Conservation (phyloP, 2,113 vertebrate species). For the Eptatretus burgeri region DNA sequence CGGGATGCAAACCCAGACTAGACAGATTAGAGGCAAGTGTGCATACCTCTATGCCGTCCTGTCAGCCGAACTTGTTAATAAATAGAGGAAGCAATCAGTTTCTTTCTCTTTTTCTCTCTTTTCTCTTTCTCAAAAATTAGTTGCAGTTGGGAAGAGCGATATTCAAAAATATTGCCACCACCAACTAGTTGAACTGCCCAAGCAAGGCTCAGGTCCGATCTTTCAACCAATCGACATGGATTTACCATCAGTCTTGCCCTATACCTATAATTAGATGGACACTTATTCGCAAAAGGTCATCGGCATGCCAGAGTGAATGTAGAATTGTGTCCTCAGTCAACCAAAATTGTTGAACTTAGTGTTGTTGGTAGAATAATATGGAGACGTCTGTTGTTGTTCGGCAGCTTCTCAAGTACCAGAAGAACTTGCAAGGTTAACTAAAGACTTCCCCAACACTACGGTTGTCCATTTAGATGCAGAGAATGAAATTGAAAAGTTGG, state of each 20-base stretch:
- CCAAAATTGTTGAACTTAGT: not conserved
- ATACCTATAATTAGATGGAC: conserved; percentile 7
- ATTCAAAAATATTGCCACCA: too few species aligned
- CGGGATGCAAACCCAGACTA: too few species aligned
- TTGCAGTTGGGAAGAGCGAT: too few species aligned
- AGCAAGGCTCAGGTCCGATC: too few species aligned
- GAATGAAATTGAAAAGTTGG: conserved; percentile 31
- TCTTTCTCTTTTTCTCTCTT: too few species aligned
- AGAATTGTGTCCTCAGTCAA: not conserved
- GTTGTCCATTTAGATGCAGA: conserved; percentile 31
- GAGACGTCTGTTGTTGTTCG: not conserved
- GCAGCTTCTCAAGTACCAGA: conserved; percentile 36
- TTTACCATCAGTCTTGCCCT: not conserved
- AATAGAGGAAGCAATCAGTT: too few species aligned
- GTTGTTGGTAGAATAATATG: not conserved
- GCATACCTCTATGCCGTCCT: too few species aligned
- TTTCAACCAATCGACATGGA: too few species aligned
- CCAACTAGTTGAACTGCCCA: too few species aligned
- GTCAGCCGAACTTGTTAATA: too few species aligned
- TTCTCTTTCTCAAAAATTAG: too few species aligned
- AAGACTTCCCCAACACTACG: conserved; percentile 33
- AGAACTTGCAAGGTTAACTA: conserved; percentile 37
- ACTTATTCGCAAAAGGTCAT: not conserved
- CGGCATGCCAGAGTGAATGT: not conserved
- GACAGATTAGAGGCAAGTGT: too few species aligned